These are phyloP conservation scores for Cephus rjabovi DNA, from an alignment of 2,888 invertebrate genomes.

Conservation along the genomic window DNA sequence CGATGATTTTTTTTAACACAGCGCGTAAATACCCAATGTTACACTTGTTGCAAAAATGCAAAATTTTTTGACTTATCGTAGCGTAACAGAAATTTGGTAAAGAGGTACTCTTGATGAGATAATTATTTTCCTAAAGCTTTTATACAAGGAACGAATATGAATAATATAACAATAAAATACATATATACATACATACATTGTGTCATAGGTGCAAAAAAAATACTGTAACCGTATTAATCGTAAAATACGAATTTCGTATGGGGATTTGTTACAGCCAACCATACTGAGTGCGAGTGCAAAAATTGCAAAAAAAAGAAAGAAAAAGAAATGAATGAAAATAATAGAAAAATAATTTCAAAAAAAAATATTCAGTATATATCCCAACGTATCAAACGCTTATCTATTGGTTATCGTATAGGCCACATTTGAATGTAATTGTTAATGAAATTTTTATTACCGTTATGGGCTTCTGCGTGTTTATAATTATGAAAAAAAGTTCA, in stretches of 20 bases:
- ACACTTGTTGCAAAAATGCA: background rate
- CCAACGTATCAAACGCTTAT: background rate
- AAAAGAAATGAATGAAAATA: background rate
- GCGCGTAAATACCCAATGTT: no score
- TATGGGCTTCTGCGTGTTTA: background rate
- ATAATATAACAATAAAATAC: background rate
- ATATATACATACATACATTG: background rate
- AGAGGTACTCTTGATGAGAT: slow-evolving; percentile 37
- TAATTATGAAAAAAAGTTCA: background rate
- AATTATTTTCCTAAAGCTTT: slow-evolving; percentile 61
- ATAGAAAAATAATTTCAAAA: no score
- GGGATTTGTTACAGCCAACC: background rate
- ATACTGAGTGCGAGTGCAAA: background rate
- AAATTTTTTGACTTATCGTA: background rate
- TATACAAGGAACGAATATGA: slow-evolving; percentile 39
- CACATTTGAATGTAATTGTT: background rate
- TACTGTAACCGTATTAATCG: background rate
- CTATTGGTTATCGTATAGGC: background rate
- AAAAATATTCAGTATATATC: slow-evolving; percentile 4
- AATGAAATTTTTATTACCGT: background rate
- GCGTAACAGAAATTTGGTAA: background rate
- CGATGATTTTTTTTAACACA: no score
- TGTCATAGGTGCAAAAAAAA: background rate
- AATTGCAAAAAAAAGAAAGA: background rate
- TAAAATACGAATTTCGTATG: background rate